A percentile compares a stretch with the other conserved stretches of the same genome.
Conservation (phyloP, 2,113 vertebrate genomes). For the Hippocampus barbouri region DNA sequence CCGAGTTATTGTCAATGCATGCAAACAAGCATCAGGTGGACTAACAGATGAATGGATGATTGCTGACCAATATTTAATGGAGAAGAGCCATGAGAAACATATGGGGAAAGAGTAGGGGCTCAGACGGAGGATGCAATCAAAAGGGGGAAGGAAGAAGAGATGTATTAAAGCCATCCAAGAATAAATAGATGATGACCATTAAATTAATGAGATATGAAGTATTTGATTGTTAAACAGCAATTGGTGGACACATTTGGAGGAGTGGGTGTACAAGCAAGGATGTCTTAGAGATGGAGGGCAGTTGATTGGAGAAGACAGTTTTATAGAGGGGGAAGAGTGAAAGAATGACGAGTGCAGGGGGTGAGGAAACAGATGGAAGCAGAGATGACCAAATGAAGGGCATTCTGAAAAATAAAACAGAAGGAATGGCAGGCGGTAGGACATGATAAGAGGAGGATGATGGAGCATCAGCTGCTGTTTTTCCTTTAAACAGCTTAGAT, state of each 20-base stretch:
- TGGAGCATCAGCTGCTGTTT: background rate
- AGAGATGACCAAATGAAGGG: conserved; percentile 4
- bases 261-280: background rate
- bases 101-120: background rate
- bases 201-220: background rate
- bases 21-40: background rate
- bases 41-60: background rate
- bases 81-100: background rate
- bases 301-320: background rate
- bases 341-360: background rate
- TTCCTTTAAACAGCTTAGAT: background rate
- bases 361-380: background rate
- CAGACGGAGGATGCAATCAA: background rate
- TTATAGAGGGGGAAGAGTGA: background rate
- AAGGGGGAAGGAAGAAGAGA: background rate
- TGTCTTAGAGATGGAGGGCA: background rate
- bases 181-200: background rate
- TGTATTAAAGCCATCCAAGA: background rate
- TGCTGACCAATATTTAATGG: background rate
- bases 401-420: background rate
- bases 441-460: background rate
- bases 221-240: background rate
- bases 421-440: background rate
- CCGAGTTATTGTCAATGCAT: background rate
- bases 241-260: background rate